Evolutionary conservation across 2,888 invertebrate genomes (phyloP), one percentile per base, ranked within the genome.

Genomic region (Melieria omissa): DNA sequence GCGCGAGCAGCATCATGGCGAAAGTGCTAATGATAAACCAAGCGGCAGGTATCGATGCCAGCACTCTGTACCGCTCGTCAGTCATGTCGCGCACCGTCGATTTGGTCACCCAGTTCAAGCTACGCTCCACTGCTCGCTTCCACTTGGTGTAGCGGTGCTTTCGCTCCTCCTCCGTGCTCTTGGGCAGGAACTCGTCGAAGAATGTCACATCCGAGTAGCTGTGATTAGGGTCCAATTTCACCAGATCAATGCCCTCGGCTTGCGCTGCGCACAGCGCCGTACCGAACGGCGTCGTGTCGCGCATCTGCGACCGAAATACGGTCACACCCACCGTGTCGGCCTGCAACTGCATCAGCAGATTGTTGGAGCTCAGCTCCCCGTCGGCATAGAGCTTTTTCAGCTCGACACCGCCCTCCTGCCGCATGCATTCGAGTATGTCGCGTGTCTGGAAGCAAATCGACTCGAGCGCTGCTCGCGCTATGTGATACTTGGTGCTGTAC

Each of bases 391-490:
- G 88, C 80, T 94, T 93, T 0, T 91, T 89, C 29, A 98, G 87
- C 0, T 93, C 92, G 84, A 94, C 87, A n/a, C 95, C 95, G 81
- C 95, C 95, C 88, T 98, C 98, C 87, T 94, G 93, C 82, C 95
- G 91, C 96, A 98, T 97, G 0, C 96, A 95, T 86, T 98, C 97
- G 65, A 98, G 87, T 78, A 98, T 93, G 86, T 99, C 99, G 74
- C 92, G 91, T 0, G 97, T 97, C 88, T 99, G 99, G 85, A 97
- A 99, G 82, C 98, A 97, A 3, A 99, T 95, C 0, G 98, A 95
- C 88, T 99, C 98, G 54, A 99, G 88, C 0, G 96, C 94, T 0
- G 99, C 99, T 79, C 99, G 89, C 47, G 96, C 94, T 75, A 99
- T 94, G 87, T 99, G 98, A 78, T 94, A 93, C 86, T 95, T 96